Percentiles rank a stretch among this genome's conserved stretches.
These are phyloP conservation scores for Drosophila pseudoobscura DNA, from an alignment of 1,140 invertebrate genomes.

Conservation along the genomic window DNA sequence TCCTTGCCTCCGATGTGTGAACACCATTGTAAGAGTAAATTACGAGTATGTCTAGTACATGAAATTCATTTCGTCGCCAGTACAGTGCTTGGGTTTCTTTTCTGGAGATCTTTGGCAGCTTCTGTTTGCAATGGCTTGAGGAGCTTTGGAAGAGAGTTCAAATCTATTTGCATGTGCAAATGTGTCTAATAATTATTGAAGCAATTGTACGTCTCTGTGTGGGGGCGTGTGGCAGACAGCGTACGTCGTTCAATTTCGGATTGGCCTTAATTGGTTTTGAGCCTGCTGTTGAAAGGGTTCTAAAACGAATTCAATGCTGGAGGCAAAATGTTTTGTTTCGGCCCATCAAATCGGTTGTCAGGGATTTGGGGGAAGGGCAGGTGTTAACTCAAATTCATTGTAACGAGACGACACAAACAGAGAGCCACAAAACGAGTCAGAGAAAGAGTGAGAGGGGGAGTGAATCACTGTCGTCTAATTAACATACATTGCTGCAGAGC, in stretches of 20 bases:
- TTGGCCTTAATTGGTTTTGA: constrained; percentile 35
- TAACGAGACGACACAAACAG: constrained; percentile 38
- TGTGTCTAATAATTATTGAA: too few relatives aligned
- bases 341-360: constrained; percentile 45
- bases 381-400: constrained; percentile 39
- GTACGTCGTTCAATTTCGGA: constrained; percentile 44
- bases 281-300: constrained; percentile 25
- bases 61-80: too few relatives aligned
- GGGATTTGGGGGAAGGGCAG: not conserved
- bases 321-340: constrained; percentile 13
- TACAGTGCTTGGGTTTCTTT: too few relatives aligned
- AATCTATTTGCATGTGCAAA: too few relatives aligned
- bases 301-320: constrained; percentile 35
- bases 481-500: constrained; percentile 28
- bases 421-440: not conserved
- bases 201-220: too few relatives aligned
- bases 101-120: too few relatives aligned
- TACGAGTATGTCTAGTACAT: too few relatives aligned
- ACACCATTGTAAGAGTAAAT: too few relatives aligned
- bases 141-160: too few relatives aligned
- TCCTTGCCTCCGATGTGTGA: too few relatives aligned
- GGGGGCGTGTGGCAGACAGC: not conserved
- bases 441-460: not conserved
- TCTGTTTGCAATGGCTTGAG: too few relatives aligned
- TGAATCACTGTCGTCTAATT: constrained; percentile 64